Base-by-base conservation (phyloP, 2,113 vertebrate species). In the Origma solitaria region DNA sequence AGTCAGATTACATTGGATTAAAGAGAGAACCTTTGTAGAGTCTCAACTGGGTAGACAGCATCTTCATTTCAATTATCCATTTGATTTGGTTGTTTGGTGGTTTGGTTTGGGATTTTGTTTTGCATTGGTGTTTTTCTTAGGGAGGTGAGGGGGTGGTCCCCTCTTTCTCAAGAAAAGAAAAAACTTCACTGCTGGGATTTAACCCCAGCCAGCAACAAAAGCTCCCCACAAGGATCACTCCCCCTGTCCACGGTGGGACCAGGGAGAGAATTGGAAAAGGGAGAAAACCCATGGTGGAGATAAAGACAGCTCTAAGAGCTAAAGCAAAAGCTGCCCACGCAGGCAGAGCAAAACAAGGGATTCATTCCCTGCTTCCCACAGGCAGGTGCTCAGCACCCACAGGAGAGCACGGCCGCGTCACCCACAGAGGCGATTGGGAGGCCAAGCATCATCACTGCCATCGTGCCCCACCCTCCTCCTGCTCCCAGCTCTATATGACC, bases 251-350 rank as follows among this genome's bases (percentile, higher is more conserved):
- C 0, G 3, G 16, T 21, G 40, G 35, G 20, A 21, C 10, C 19
- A 16, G 47, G 19, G 54, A 13, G 12, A 61, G 10, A 69, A 24
- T 0, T 28, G 16, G 40, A 14, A 61, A 35, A 40, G 13, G 24
- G 50, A 47, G n/a, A 70, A 30, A 54, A 35, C 10, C 47, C 73
- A 21, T 0, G 0, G 20, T 13, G 1, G 15, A 25, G 30, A n/a
- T 21, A n/a, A 38, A 30, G 7, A 9, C 3, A 47, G 24, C 24
- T 40, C 58, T 11, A n/a, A 49, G 13, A 62, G 20, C 16, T 12
- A 31, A 24, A 62, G n/a, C 28, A 61, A 35, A 60, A n/a, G 8
- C 54, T 53, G 38, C 47, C 16, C 38, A 23, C 38, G 13, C 14
- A 27, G 47, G 12, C 7, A 33, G 28, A 53, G 38, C 38, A 24